These are phyloP conservation scores for Euphydryas editha DNA, from an alignment of 2,888 invertebrate species.

Conservation along the genomic window DNA sequence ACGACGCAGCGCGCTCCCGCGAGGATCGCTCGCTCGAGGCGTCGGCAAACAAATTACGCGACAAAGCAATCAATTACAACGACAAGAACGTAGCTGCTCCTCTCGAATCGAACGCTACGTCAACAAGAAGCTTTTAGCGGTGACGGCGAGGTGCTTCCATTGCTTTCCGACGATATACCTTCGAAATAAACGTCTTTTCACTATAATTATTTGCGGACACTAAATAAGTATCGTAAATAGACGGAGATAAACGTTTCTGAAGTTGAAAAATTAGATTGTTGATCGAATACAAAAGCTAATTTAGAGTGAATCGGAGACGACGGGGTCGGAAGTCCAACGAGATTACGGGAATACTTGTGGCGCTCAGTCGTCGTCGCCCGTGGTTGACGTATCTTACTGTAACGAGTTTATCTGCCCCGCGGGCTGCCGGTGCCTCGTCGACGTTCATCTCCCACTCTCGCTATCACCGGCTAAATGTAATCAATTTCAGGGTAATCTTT, in stretches of 20 bases:
- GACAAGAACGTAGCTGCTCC: slow-evolving; percentile 73
- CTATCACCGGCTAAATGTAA: slow-evolving; percentile 69
- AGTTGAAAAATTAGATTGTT: slow-evolving; percentile 73
- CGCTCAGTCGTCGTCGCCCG: slow-evolving; percentile 57
- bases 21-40: slow-evolving; percentile 64
- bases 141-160: slow-evolving; percentile 64
- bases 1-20: slow-evolving; percentile 67
- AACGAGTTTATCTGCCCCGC: slow-evolving; percentile 83
- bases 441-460: slow-evolving; percentile 72
- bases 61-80: slow-evolving; percentile 84
- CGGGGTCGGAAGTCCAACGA: slow-evolving; percentile 74
- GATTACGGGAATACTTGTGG: slow-evolving; percentile 74
- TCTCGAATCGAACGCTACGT: slow-evolving; percentile 79
- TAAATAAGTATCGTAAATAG: slow-evolving; percentile 40
- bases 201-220: slow-evolving; percentile 56
- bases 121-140: slow-evolving; percentile 82
- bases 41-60: slow-evolving; percentile 81
- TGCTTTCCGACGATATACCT: slow-evolving; percentile 60
- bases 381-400: slow-evolving; percentile 71
- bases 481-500: slow-evolving; percentile 58
- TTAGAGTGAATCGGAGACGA: slow-evolving; percentile 73
- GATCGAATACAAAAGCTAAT: slow-evolving; percentile 76
- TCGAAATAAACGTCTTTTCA: slow-evolving; percentile 58
- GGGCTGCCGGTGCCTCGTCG: slow-evolving; percentile 65
- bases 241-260: slow-evolving; percentile 63